Base-by-base conservation (phyloP, 1,140 invertebrate genomes). In the Druon quercuslanigerum region DNA sequence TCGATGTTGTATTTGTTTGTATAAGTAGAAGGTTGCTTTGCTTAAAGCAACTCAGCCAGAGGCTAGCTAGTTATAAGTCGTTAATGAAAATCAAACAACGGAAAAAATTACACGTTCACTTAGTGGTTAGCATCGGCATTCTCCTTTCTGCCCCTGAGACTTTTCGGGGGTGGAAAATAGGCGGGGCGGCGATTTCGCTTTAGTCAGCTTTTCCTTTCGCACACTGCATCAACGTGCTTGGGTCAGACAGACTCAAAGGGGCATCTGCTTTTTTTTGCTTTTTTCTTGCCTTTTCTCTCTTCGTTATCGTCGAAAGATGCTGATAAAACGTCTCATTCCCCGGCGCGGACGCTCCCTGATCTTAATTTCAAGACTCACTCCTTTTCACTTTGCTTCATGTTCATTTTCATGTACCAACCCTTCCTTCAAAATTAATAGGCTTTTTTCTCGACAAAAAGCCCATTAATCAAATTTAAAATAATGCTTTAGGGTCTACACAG, bases 51-150 rank as follows among this genome's bases (percentile, higher is more conserved):
- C 25, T 33, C 20, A 14, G 57, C 57, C 57, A 33, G 57, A 33
- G 57, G 60, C 25, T 66, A 66, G 85, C 84, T 81, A 85, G 87
- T 88, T 87, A 90, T 85, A 84, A 87, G 88, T 91, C 85, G 90
- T 91, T 91, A 91, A 91, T 91, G 90, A 91, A 91, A 91, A 91
- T 90, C 90, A 91, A 91, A 91, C 90, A 91, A 89, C 87, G 86
- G 87, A 88, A 88, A 91, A 89, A 90, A 84, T 82, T 82, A 33
- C 82, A 71, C 83, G 83, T 84, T 82, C 83, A 81, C 81, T 82
- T 82, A 81, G 83, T 78, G 81, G 81, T 84, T 83, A 79, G 82
- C 75, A 75, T 79, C 79, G 79, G 60, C 76, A 76, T 79, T 80
- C 74, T 80, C 79, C 78, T 80, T 82, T 77, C 82, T 81, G 76